Evolutionary conservation across 2,797 vertebrate species (phyloP).

Genomic region (Taeniopygia guttata): DNA sequence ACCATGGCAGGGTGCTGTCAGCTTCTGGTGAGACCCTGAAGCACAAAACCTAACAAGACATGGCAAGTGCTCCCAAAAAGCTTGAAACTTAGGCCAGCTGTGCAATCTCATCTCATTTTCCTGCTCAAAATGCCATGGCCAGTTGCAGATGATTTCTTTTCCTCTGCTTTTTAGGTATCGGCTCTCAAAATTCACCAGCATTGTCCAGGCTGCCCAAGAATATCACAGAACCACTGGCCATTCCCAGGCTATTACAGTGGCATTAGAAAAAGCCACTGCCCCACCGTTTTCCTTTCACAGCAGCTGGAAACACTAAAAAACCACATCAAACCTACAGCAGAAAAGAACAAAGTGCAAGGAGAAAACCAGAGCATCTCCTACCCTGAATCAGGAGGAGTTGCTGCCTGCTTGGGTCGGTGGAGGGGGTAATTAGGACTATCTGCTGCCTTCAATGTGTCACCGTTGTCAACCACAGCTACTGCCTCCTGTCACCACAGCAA

Average conservation of each 20-base stretch:
- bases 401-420: not conserved
- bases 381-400: not conserved
- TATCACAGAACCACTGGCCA: not conserved
- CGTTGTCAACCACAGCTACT: not conserved
- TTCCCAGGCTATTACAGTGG: not conserved
- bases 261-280: not conserved
- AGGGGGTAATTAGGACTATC: constrained; percentile 50
- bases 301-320: not conserved
- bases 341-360: not conserved
- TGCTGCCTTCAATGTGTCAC: constrained; percentile 28
- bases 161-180: not conserved
- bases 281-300: not conserved
- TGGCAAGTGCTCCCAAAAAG: fast-evolving
- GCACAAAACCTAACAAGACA: not conserved
- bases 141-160: not conserved
- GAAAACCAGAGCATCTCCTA: not conserved
- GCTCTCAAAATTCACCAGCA: not conserved
- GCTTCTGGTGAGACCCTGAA: not conserved
- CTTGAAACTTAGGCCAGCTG: not conserved
- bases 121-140: not conserved
- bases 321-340: not conserved
- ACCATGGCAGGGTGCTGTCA: not conserved
- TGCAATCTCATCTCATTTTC: not conserved
- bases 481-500: constrained; percentile 57
- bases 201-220: not conserved